Conservation (phyloP, 2,797 vertebrate species). For the Hemibagrus guttatus region DNA sequence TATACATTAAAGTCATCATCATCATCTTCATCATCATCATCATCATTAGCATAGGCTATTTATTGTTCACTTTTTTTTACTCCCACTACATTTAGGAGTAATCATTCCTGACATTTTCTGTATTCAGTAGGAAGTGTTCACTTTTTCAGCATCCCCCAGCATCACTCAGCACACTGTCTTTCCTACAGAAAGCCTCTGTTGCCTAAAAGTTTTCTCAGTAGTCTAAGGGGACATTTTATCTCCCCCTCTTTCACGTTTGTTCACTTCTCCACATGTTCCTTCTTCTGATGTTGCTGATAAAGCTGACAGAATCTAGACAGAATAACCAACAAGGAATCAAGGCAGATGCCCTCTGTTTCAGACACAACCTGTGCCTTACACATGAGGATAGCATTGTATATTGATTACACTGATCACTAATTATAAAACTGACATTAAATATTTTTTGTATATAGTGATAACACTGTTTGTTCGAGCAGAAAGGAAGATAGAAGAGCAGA, state of each 20-base stretch:
- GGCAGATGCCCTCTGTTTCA: neutral
- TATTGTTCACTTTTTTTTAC: neutral
- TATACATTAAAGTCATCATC: neutral
- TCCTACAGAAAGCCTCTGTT: conserved; percentile 28
- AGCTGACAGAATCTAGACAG: neutral
- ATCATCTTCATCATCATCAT: neutral
- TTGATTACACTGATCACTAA: neutral
- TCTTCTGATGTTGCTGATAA: neutral
- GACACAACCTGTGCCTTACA: neutral
- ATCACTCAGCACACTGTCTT: neutral
- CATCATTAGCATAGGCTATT: neutral
- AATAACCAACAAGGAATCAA: neutral
- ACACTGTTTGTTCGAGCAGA: neutral
- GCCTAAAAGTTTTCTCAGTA: conserved; percentile 35
- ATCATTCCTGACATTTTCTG: neutral
- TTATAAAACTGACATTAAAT: neutral
- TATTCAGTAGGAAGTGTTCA: conserved; percentile 14
- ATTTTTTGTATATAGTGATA: neutral
- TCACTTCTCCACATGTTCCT: neutral
- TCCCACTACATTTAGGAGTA: neutral
- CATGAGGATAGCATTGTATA: neutral
- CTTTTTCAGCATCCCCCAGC: conserved; percentile 2
- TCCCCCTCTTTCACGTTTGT: neutral
- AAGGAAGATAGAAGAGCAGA: neutral
- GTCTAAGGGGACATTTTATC: neutral